A percentile compares a stretch with the other conserved stretches of the same genome.
Conservation (phyloP, 2,797 vertebrate species). For the Gymnoscopelus microlampas region DNA sequence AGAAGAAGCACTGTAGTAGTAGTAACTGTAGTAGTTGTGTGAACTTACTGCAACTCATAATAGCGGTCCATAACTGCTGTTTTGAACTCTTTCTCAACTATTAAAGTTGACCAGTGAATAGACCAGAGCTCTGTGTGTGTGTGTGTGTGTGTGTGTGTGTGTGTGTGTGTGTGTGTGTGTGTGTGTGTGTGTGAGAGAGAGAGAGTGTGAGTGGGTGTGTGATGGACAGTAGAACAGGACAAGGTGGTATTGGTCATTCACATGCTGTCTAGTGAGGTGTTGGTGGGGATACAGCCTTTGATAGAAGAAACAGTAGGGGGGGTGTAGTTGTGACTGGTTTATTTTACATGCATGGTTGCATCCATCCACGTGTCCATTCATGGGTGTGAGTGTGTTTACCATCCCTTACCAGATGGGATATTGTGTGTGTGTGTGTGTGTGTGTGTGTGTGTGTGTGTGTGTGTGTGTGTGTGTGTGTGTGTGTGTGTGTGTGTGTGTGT, state of each 20-base stretch:
- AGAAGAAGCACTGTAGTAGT: too few species aligned
- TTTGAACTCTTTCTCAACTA: too few species aligned
- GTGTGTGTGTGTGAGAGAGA: constrained; percentile 15
- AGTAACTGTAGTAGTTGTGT: too few species aligned
- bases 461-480: constrained; percentile 19
- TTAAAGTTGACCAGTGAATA: too few species aligned
- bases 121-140: background rate
- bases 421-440: constrained; percentile 8
- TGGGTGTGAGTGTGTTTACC: constrained; percentile 16
- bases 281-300: constrained; percentile 14
- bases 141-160: constrained; percentile 13
- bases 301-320: background rate
- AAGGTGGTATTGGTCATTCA: constrained; percentile 62
- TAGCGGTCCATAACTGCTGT: too few species aligned
- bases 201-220: constrained; percentile 41
- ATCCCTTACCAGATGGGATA: constrained; percentile 20
- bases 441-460: constrained; percentile 12
- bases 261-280: constrained; percentile 68
- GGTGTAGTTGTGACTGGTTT: background rate
- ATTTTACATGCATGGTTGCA: background rate
- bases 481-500: constrained; percentile 9
- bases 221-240: constrained; percentile 29
- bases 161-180: constrained; percentile 9
- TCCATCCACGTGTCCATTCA: background rate
- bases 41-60: too few species aligned